phyloP scores from a whole-genome alignment of 2,797 vertebrate genomes.

The Sebastiscus tertius region DNA sequence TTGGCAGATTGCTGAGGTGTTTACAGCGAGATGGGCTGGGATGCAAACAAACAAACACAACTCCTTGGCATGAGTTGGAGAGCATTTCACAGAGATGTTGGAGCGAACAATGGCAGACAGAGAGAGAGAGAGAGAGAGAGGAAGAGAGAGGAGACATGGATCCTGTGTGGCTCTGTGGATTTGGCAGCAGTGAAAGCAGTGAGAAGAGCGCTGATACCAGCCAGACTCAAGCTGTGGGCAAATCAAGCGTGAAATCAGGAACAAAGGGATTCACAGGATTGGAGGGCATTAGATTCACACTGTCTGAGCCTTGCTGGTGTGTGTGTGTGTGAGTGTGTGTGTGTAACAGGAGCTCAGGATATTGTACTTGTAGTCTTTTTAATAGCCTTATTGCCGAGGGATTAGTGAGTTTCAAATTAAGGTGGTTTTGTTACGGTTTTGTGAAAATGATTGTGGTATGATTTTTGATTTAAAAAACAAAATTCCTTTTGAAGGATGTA shows the following conservation, averaged over 20 bases:
- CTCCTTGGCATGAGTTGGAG: slow-evolving; percentile 60
- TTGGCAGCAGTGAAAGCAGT: slow-evolving; percentile 78
- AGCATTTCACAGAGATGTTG: slow-evolving; percentile 51
- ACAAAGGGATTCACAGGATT: slow-evolving; percentile 83
- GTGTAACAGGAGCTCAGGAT: slow-evolving; percentile 52
- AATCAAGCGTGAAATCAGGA: slow-evolving; percentile 83
- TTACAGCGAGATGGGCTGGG: slow-evolving; percentile 46
- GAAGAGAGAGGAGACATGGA: slow-evolving; percentile 35
- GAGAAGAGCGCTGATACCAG: slow-evolving; percentile 71
- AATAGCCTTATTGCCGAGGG: slow-evolving; percentile 69
- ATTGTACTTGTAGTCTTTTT: slow-evolving; percentile 71
- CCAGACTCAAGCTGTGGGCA: slow-evolving; percentile 81
- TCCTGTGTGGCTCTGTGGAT: slow-evolving; percentile 72
- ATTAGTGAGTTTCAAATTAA: slow-evolving; percentile 72
- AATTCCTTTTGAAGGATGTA: background rate
- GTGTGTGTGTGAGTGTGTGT: slow-evolving; percentile 5
- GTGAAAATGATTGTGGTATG: slow-evolving; percentile 31
- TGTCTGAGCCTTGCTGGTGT: slow-evolving; percentile 66
- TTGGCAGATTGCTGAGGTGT: slow-evolving; percentile 67
- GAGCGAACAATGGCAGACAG: slow-evolving; percentile 44
- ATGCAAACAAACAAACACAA: slow-evolving; percentile 68
- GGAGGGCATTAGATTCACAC: slow-evolving; percentile 81
- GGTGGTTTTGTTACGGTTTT: slow-evolving; percentile 54
- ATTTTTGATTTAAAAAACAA: slow-evolving; percentile 35
- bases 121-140: background rate